Evolutionary conservation across 1,140 invertebrate genomes (phyloP).

Genomic region (Varroa destructor): DNA sequence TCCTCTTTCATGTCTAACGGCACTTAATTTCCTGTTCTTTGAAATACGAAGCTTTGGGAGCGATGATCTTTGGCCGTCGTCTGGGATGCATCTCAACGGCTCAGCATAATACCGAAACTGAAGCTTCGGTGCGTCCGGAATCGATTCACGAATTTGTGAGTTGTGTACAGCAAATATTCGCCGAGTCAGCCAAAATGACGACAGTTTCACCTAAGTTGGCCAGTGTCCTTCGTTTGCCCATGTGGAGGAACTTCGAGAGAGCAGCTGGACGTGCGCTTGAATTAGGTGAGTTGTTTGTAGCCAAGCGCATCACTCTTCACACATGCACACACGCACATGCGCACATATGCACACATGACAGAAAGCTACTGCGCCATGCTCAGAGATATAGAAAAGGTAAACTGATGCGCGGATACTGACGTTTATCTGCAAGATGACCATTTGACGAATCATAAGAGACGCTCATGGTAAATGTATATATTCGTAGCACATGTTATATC

Average conservation of each 20-base stretch:
- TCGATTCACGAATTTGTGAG: slow-evolving; percentile 46
- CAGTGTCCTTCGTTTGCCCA: slow-evolving; percentile 48
- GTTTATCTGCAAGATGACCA: too few species aligned
- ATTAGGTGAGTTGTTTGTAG: slow-evolving; percentile 38
- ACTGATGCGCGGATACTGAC: too few species aligned
- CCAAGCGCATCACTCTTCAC: too few species aligned
- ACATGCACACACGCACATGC: too few species aligned
- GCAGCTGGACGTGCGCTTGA: slow-evolving; percentile 51
- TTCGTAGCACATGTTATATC: too few species aligned
- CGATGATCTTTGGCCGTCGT: slow-evolving; percentile 51
- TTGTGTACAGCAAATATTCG: slow-evolving; percentile 57
- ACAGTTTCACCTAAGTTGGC: slow-evolving; percentile 54
- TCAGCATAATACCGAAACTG: slow-evolving; percentile 34
- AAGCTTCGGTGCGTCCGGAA: slow-evolving; percentile 33
- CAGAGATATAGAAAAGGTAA: too few species aligned
- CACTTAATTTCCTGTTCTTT: too few species aligned
- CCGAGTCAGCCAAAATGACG: slow-evolving; percentile 54
- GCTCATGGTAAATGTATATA: too few species aligned
- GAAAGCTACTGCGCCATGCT: too few species aligned
- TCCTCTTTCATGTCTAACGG: too few species aligned
- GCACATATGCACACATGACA: too few species aligned
- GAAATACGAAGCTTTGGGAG: slow-evolving; percentile 49
- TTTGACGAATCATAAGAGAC: too few species aligned
- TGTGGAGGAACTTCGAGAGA: slow-evolving; percentile 58
- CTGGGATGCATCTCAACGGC: slow-evolving; percentile 35